Conservation (phyloP, 2,888 invertebrate genomes). For the Lithophane socia region DNA sequence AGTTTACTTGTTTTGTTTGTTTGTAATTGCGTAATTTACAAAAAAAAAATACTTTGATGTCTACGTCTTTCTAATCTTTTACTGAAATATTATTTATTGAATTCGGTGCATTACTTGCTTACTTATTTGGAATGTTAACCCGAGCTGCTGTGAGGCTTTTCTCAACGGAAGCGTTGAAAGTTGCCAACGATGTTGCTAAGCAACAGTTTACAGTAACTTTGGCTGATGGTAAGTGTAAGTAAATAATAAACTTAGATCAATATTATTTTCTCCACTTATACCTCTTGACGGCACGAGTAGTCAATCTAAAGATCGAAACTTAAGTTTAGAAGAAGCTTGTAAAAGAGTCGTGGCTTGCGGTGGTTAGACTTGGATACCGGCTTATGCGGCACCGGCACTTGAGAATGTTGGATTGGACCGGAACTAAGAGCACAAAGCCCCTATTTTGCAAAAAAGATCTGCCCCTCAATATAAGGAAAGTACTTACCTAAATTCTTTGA, state of each 20-base stretch:
- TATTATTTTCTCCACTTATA: background rate
- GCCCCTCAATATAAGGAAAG: background rate
- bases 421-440: background rate
- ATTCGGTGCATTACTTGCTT: conserved; percentile 29
- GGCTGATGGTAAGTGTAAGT: conserved; percentile 74
- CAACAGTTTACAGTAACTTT: conserved; percentile 84
- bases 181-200: conserved; percentile 87
- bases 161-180: conserved; percentile 82
- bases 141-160: conserved; percentile 79
- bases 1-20: background rate
- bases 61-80: background rate
- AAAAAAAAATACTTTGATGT: background rate
- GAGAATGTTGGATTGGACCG: background rate
- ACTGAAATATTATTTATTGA: background rate
- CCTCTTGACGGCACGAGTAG: background rate
- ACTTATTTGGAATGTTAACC: conserved; percentile 82
- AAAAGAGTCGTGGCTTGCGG: background rate
- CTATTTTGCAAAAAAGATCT: background rate
- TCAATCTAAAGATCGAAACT: background rate
- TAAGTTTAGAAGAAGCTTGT: too few relatives aligned
- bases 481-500: background rate
- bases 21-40: background rate
- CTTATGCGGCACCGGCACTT: background rate
- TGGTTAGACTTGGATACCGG: background rate
- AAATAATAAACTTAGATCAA: background rate